phyloP scores from a whole-genome alignment of 2,888 invertebrate genomes.

The Phragmatobia fuliginosa region DNA sequence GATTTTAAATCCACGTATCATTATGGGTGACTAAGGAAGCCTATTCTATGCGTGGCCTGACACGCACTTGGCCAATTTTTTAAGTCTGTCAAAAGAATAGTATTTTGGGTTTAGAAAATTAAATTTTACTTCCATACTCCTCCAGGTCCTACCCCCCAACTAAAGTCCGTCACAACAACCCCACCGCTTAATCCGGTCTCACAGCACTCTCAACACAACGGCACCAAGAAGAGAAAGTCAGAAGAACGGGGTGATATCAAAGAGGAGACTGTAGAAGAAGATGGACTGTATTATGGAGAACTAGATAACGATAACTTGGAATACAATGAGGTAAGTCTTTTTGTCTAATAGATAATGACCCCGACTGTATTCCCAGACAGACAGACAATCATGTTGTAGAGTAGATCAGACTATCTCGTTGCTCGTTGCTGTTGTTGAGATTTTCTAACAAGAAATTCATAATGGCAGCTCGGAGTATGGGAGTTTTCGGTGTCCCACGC shows the following conservation, averaged over 20 bases:
- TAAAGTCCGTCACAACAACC: slow-evolving; percentile 39
- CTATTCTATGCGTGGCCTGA: too few species aligned
- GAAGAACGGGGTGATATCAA: slow-evolving; percentile 71
- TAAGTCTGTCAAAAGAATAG: not conserved
- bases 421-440: too few species aligned
- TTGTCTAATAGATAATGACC: too few species aligned
- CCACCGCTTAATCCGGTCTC: slow-evolving; percentile 28
- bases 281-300: slow-evolving; percentile 82
- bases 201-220: slow-evolving; percentile 46
- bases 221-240: slow-evolving; percentile 69
- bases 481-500: too few species aligned
- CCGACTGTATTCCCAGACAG: too few species aligned
- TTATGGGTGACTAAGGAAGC: too few species aligned
- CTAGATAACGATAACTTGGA: slow-evolving; percentile 80
- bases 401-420: too few species aligned
- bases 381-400: too few species aligned
- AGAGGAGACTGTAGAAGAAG: slow-evolving; percentile 83
- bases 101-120: not conserved
- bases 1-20: too few species aligned
- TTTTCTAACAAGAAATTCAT: too few species aligned
- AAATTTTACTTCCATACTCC: not conserved
- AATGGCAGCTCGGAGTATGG: too few species aligned
- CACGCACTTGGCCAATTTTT: too few species aligned
- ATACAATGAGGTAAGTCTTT: slow-evolving; percentile 71
- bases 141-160: slow-evolving; percentile 42